phyloP scores from a whole-genome alignment of 2,797 vertebrate species.

The Poeciliopsis turneri region DNA sequence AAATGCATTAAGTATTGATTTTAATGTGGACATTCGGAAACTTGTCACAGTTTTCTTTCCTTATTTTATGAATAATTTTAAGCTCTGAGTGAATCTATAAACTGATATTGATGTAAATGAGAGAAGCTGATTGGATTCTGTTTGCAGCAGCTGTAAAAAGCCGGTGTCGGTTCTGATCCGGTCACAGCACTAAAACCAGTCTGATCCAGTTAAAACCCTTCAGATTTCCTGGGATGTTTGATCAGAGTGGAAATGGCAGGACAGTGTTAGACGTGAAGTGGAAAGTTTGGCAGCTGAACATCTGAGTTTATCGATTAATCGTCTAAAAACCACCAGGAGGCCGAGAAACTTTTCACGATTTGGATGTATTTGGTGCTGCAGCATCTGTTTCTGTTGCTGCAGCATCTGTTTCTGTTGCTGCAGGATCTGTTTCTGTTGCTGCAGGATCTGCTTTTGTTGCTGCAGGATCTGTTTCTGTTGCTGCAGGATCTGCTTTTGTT shows the following conservation, averaged over 20 bases:
- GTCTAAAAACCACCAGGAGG: background rate
- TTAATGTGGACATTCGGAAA: background rate
- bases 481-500: no score
- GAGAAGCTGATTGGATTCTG: background rate
- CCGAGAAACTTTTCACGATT: background rate
- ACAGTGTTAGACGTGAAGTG: background rate
- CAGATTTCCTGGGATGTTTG: background rate
- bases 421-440: no score
- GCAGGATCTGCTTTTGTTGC: background rate
- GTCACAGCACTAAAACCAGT: background rate
- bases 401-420: background rate
- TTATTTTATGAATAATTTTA: background rate
- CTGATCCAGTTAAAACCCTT: background rate
- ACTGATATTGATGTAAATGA: background rate
- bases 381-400: background rate
- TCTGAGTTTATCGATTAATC: no score
- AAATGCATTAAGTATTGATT: background rate
- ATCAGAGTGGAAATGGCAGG: background rate
- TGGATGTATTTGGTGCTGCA: no score
- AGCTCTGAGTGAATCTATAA: background rate
- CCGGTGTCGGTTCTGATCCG: background rate
- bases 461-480: no score
- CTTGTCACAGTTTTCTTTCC: background rate
- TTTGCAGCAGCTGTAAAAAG: background rate
- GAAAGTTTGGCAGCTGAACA: background rate